Conservation (phyloP, 2,888 invertebrate species). For the Plagiodera versicolora region DNA sequence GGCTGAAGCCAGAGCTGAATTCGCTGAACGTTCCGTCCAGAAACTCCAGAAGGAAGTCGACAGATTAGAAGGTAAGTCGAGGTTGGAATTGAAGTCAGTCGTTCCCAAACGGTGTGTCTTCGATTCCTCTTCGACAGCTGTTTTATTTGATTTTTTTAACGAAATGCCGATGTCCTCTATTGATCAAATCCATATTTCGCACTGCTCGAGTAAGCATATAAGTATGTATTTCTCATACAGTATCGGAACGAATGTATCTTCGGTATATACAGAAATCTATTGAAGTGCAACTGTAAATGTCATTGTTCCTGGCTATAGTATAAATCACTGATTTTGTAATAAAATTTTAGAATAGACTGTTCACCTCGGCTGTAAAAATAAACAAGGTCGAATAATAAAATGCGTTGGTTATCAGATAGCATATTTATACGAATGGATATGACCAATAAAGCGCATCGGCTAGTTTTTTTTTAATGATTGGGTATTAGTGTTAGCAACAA, state of each 20-base stretch:
- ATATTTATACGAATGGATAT: background rate
- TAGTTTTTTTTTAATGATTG: too few species aligned
- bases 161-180: background rate
- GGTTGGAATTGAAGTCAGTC: background rate
- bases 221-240: too few species aligned
- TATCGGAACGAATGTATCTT: too few species aligned
- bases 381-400: too few species aligned
- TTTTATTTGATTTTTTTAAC: slow-evolving; percentile 8
- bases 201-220: background rate
- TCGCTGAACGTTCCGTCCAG: slow-evolving; percentile 99
- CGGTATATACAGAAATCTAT: too few species aligned
- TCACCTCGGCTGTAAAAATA: too few species aligned
- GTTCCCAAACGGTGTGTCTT: background rate
- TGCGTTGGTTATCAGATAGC: too few species aligned
- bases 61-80: slow-evolving; percentile 95
- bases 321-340: too few species aligned
- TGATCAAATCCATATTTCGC: background rate
- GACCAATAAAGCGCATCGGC: slow-evolving; percentile 23
- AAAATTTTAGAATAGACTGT: too few species aligned
- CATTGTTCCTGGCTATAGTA: too few species aligned
- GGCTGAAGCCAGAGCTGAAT: slow-evolving; percentile 99
- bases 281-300: too few species aligned
- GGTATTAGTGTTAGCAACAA: too few species aligned
- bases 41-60: slow-evolving; percentile 99
- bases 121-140: background rate